Evolutionary conservation across 64 coral and sea anemone species (phyloP), one percentile per base, ranked within the genome.

Genomic region (Trachythela sp.): DNA sequence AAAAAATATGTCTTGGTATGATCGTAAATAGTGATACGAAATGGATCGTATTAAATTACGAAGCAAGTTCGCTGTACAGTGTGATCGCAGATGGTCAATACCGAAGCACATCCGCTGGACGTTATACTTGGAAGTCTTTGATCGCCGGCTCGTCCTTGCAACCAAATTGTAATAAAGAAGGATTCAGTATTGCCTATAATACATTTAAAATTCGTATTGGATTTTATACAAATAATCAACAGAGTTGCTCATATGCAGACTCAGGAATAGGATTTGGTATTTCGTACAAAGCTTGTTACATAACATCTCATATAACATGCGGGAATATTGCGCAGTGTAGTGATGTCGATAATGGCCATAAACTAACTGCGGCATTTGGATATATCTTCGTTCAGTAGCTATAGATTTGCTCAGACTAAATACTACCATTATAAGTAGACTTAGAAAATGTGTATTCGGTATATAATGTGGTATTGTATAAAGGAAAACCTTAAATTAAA

Each of bases 61-160:
- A n/a, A n/a, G n/a, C n/a, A n/a, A n/a, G n/a, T n/a, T n/a, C n/a
- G n/a, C n/a, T n/a, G n/a, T n/a, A n/a, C n/a, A n/a, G n/a, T n/a
- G n/a, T n/a, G n/a, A 87, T 87, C 26, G 85, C 85, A 54, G 85
- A 87, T 31, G 85, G 85, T 20, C 45, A 4, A 14, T 87, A 0
- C 17, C 42, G 36, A 35, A 84, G 7, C 24, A 84, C 36, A 39
- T 8, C 35, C 40, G 35, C 52, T 64, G 86, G 86, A 22, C 86
- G 86, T 68, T 9, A 2, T 11, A 32, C 54, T 0, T 87, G 86
- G 86, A 87, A 87, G 86, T 87, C 86, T 20, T 52, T 87, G 50
- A 70, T 87, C 54, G 14, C 54, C 24, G 56, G 56, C 20, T 68
- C 52, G 13, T 87, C 86, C 50, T 58, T 87, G 0, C 49, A 52